Base-by-base conservation (phyloP, 2,888 invertebrate genomes). In the Tetragnatha montana region DNA sequence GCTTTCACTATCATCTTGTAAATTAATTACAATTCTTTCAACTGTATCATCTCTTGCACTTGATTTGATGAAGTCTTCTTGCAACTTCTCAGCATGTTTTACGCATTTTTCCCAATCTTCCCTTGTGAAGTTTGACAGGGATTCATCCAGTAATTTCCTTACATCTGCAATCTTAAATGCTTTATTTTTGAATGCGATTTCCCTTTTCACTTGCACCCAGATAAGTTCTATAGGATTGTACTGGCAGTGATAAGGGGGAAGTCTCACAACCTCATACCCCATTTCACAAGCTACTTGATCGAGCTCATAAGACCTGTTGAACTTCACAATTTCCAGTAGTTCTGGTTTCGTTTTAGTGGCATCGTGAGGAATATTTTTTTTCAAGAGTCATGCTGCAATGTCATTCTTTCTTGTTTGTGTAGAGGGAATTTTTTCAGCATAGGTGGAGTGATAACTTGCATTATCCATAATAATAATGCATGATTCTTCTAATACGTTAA, bases 361-460 rank as follows among this genome's bases (percentile, higher is more conserved):
- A 19, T 22, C 21, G 21, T 22, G 21, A 35, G 35, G 35, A 35
- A 35, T 35, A 35, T 35, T 35, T 73, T 73, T 73, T 19, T 14
- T 73, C 1, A 8, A 35, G 12, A 73, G 82, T 19, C 82, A 82
- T 73, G 50, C 19, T n/a, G 49, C 71, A 82, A 71, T 82, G 22
- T 73, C 50, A 22, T 19, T 0, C 22, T 82, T 73, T 73, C 22
- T 82, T 0, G 51, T 68, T 14, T 35, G 1, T 35, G 35, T 35
- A 2, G 35, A 35, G 35, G 35, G 35, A 35, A 35, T 35, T 81
- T 70, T 71, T 50, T 82, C 47, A 1, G 14, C 3, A 14, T 4
- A 49, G 51, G 49, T n/a, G 10, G 73, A 73, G 19, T 73, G 82
- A 73, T 82, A 82, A 50, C 82, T 49, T 12, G 82, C 82, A 82